These are phyloP conservation scores for Poecilia velifera DNA, from an alignment of 2,797 vertebrate genomes.

Conservation along the genomic window DNA sequence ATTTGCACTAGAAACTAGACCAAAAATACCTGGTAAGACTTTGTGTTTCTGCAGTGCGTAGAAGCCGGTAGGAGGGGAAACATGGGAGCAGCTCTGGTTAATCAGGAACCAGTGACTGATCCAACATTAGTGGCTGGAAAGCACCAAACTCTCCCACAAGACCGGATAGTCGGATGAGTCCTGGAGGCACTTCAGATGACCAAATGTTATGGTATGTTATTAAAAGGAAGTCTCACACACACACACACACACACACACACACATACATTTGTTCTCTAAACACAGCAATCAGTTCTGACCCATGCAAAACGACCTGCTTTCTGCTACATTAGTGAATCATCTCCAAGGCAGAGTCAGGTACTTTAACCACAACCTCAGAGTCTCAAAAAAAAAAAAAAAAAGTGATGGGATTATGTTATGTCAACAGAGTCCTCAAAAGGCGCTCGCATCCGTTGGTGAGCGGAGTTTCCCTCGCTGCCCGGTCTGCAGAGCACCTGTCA, in stretches of 20 bases:
- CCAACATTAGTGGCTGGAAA: conserved; percentile 58
- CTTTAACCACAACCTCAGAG: neutral
- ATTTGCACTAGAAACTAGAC: too few relatives aligned
- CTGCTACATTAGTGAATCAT: conserved; percentile 4
- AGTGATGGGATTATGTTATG: conserved; percentile 14
- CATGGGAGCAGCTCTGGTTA: conserved; percentile 30
- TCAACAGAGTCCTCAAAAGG: conserved; percentile 28
- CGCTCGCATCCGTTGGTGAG: conserved; percentile 15
- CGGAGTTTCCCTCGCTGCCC: conserved; percentile 54
- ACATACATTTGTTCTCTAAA: conserved; percentile 8
- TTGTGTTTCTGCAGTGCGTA: too few relatives aligned
- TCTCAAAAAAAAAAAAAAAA: conserved; percentile 7
- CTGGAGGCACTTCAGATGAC: conserved; percentile 59
- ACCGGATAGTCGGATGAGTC: conserved; percentile 46
- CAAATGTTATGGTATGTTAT: conserved; percentile 65
- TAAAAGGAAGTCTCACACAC: conserved; percentile 50
- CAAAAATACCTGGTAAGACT: too few relatives aligned
- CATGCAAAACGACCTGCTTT: neutral
- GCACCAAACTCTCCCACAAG: conserved; percentile 53
- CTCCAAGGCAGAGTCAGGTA: neutral
- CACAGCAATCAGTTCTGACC: neutral
- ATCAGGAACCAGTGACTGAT: conserved; percentile 52
- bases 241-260: too few relatives aligned
- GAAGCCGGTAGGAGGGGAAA: conserved; percentile 22
- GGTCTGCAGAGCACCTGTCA: conserved; percentile 47